Base-by-base conservation (phyloP, 2,113 vertebrate species). In the Eptatretus burgeri region DNA sequence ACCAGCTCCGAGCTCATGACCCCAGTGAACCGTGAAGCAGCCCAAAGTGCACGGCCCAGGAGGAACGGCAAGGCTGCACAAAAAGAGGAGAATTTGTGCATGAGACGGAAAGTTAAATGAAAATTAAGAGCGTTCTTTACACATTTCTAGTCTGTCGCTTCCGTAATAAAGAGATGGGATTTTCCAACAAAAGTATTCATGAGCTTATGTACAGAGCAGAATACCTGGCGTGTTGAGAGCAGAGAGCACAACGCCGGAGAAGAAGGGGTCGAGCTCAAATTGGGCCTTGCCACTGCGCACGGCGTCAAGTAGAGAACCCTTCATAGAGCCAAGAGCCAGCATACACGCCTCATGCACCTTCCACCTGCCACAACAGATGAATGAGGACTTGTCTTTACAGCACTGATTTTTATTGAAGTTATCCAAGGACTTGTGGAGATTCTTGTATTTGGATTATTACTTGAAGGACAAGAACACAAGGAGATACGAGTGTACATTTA, bases 271-370 rank as follows among this genome's bases (percentile, higher is more conserved):
- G 85, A 98, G 87, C 70, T 98, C 85, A 41, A 98, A 98, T 67
- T 91, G 87, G 63, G 93, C 75, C 2, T 82, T 80, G 18, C 89
- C 85, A 3, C 76, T 88, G 71, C 93, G 91, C 70, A 95, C 84
- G 2, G 82, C 87, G 71, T 94, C 87, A 7, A 85, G 84, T 70
- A 98, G 79, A 66, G 86, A 77, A 62, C 81, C 81, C 74, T 98
- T 98, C 66, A 94, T 89, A 1, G 89, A 98, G 63, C 91, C 91
- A 11, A 95, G 73, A 11, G 87, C 82, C 74, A 98, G 72, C 89
- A 98, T 86, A 49, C 87, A 95, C 13, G 89, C 91, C 71, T 98
- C 91, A 1, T 98, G 89, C 64, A 95, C 76, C 73, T 98, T 98
- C 89, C 89, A 95, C 89, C 89, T 95, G 73, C 10, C n/a, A 41